Evolutionary conservation across 2,113 vertebrate genomes (phyloP), one percentile per base, ranked within the genome.

Genomic region (Pyrgilauda ruficollis): DNA sequence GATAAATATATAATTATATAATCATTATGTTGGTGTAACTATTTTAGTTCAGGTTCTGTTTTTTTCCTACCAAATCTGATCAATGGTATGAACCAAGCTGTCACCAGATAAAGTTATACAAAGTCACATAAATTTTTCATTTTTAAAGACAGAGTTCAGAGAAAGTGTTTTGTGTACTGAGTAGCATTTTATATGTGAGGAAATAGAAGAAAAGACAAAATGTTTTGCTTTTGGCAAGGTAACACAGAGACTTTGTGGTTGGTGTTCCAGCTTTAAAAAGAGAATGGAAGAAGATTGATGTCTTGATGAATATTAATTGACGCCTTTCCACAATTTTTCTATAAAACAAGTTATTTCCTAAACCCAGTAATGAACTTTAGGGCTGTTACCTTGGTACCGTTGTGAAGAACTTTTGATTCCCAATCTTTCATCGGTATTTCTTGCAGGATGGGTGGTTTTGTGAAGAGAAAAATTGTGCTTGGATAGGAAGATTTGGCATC

Each of bases 221-320:
- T 81, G 79, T 96, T 94, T 97, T 96, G 95, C 94, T 98, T 93
- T 86, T 95, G 96, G 96, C 94, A 93, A 97, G 97, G 97, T 97
- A 97, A 97, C 92, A 93, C 76, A 91, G 94, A 95, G 95, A 89
- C 89, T 91, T 97, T 95, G 85, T 98, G 97, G 96, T 96, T 97
- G 97, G 96, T 97, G 84, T 97, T 97, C 92, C 95, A 96, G 89
- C 73, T 97, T 94, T 80, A 97, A 95, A 97, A 97, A 95, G 90
- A 90, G 87, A 96, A 96, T 94, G 96, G 94, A 94, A 49, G 84
- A 96, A 97, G 97, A 98, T 59, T 96, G 97, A 97, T 98, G 96
- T 97, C 97, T 97, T 97, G 97, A 98, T 98, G 97, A 97, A 97
- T 97, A 97, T 97, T 98, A 97, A 98, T 98, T 97, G 97, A 98